Evolutionary conservation across 2,113 vertebrate genomes (phyloP), one percentile per base, ranked within the genome.

Genomic region (Puma concolor): DNA sequence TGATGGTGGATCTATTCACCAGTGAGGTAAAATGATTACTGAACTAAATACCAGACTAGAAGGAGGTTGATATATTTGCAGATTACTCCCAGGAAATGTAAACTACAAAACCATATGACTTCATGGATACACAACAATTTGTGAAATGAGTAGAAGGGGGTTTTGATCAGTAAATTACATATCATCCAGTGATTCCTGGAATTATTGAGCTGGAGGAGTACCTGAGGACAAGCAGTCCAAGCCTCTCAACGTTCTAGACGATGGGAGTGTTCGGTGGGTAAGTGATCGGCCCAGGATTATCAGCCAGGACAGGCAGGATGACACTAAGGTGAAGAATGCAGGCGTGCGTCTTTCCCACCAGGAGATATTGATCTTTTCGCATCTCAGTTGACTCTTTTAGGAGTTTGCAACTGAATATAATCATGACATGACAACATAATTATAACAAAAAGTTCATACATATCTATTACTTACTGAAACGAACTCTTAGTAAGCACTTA

Each of bases 301-400:
- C 27, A n/a, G 13, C 36, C 38, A 31, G 16, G 25, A 4, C 3
- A 77, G 48, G 41, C 14, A 33, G 36, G 33, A 14, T 4, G 29
- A 11, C 10, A 38, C 7, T 0, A 1, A 31, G 3, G n/a, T 0
- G 7, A n/a, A 48, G 67, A 23, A 0, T 2, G 7, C 5, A 9
- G 4, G 1, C 1, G 0, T 0, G 2, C 2, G 0, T n/a, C 29
- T 66, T 52, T 72, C 8, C 27, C 33, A 12, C 44, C 2, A 1
- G 5, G 33, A 31, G 38, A 15, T 29, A 9, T 2, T 15, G 31
- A 25, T 25, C 36, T 17, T 36, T 4, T 31, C 15, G 3, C 29
- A 4, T 44, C n/a, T 7, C 57, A 9, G 64, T 0, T 66, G 44
- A 69, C 44, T 29, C n/a, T 82, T 72, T 33, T 7, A 86, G 36